phyloP scores from a whole-genome alignment of 2,797 vertebrate species.

The Spinus olivaceus region DNA sequence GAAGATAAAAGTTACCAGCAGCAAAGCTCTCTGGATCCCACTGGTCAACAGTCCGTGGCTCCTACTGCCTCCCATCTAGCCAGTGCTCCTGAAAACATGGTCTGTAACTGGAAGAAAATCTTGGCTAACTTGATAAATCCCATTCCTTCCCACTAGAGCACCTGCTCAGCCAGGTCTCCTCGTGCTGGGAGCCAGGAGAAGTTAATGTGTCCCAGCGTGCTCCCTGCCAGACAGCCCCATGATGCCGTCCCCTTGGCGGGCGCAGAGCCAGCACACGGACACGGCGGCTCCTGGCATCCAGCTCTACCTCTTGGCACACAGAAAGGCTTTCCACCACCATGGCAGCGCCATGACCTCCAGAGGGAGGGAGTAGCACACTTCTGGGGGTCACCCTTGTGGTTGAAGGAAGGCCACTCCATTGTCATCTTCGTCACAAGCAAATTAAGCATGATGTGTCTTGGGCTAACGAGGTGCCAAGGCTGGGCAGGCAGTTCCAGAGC shows the following conservation, averaged over 20 bases:
- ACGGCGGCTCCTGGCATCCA: fast-evolving
- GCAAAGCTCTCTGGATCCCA: background rate
- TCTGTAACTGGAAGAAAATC: background rate
- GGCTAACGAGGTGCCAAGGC: background rate
- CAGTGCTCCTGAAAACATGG: background rate
- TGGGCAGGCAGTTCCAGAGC: background rate
- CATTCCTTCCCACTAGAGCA: background rate
- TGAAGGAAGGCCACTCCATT: background rate
- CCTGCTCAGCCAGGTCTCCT: background rate
- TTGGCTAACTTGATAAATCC: background rate
- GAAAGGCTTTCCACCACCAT: background rate
- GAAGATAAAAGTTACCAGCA: background rate
- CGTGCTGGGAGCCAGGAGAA: background rate
- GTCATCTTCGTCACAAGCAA: background rate
- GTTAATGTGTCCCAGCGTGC: background rate
- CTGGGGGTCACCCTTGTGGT: background rate
- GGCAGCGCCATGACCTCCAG: fast-evolving
- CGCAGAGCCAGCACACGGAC: fast-evolving
- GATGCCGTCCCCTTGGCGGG: fast-evolving
- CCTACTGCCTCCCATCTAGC: background rate
- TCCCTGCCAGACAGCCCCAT: background rate
- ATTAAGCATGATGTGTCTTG: fast-evolving
- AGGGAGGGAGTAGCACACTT: background rate
- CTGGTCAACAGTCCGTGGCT: background rate
- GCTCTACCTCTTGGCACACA: background rate